Percentiles rank a stretch among this genome's conserved stretches.
Evolutionary conservation across 2,113 vertebrate genomes (phyloP).

Genomic region (Vidua macroura): DNA sequence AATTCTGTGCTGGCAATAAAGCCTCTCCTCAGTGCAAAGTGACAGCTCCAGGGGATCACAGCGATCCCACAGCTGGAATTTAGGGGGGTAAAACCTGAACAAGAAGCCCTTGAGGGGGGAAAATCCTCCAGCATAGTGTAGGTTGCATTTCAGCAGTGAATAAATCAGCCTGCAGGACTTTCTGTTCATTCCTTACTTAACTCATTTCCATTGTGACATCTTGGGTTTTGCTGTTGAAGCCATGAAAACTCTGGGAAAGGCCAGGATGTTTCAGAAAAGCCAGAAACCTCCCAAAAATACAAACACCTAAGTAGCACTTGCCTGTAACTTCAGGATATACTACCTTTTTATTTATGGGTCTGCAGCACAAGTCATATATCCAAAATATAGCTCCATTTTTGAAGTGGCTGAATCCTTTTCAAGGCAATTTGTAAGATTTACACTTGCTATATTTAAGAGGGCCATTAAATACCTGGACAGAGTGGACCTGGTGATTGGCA

Average conservation of each 20-base stretch:
- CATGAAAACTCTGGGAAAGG: not conserved
- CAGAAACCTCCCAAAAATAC: not conserved
- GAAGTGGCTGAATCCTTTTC: not conserved
- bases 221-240: not conserved
- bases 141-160: not conserved
- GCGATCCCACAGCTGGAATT: not conserved
- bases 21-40: not conserved
- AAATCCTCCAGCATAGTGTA: rapidly evolving
- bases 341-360: not conserved
- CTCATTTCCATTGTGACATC: not conserved
- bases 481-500: conserved; percentile 1
- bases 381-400: not conserved
- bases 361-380: not conserved
- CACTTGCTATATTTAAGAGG: not conserved
- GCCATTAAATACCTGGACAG: not conserved
- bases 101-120: not conserved
- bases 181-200: not conserved
- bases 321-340: not conserved
- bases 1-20: not conserved
- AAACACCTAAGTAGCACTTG: not conserved
- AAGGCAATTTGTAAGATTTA: conserved; percentile 1
- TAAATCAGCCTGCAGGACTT: not conserved
- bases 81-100: not conserved
- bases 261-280: not conserved
- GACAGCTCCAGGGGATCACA: not conserved